Evolutionary conservation across 2,888 invertebrate genomes (phyloP).

Genomic region (Polietes domitor): DNA sequence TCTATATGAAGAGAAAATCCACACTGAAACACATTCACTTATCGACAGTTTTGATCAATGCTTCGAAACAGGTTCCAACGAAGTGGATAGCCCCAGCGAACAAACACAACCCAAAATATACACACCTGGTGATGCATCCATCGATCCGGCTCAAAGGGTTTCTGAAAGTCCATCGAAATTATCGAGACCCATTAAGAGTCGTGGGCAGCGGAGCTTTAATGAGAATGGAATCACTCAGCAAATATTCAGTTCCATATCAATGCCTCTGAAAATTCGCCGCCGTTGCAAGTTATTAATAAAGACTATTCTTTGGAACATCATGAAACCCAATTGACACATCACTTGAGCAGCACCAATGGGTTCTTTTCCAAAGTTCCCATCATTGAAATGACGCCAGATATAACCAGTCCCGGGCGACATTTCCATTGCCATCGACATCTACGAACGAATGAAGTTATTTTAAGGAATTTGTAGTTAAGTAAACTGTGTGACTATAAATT

Average conservation of each 20-base stretch:
- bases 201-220: slow-evolving; percentile 65
- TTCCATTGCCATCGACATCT: slow-evolving; percentile 72
- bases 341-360: no score
- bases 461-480: slow-evolving; percentile 77
- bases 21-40: background rate
- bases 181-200: slow-evolving; percentile 41
- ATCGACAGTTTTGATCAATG: slow-evolving; percentile 76
- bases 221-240: slow-evolving; percentile 68
- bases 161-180: background rate
- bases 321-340: no score
- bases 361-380: slow-evolving; percentile 70
- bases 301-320: slow-evolving; percentile 73
- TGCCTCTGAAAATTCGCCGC: slow-evolving; percentile 72
- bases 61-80: slow-evolving; percentile 77
- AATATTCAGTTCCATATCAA: slow-evolving; percentile 71
- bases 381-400: slow-evolving; percentile 68
- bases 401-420: slow-evolving; percentile 70
- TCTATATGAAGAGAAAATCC: background rate
- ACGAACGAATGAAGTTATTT: slow-evolving; percentile 72
- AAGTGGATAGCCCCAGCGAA: slow-evolving; percentile 73
- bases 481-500: slow-evolving; percentile 71
- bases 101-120: slow-evolving; percentile 3
- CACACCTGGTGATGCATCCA: background rate
- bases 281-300: slow-evolving; percentile 76
- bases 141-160: background rate